Base-by-base conservation (phyloP, 2,113 vertebrate species). In the Bubo scandiacus region DNA sequence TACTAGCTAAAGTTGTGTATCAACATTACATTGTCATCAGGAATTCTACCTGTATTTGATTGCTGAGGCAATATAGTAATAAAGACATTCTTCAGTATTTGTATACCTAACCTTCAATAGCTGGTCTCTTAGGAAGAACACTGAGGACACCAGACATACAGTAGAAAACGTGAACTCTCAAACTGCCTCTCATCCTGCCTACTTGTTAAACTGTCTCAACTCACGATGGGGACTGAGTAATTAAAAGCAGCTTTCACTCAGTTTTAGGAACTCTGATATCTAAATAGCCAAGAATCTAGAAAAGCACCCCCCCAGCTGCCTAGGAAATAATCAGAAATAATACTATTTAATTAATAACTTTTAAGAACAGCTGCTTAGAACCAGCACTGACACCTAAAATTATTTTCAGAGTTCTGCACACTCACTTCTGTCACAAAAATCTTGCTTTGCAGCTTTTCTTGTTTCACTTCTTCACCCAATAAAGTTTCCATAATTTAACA, bases 191-290 rank as follows among this genome's bases (percentile, higher is more conserved):
- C 4, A 11, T 25, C 22, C 52, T 70, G 12, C 43, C 38, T 58
- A 12, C 21, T 45, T 63, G 32, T 49, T 55, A 85, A 29, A 20
- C 3, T 45, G 47, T 17, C 47, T 67, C 26, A 72, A 43, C 4
- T 5, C 42, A 30, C 0, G 0, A 42, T 15, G 23, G 21, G 5
- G 22, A 47, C 43, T 42, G 5, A 83, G 10, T 32, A 54, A 86
- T n/a, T 20, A 68, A 22, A 47, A 88, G 12, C 10, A 58, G 25
- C 3, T 68, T 80, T 51, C 12, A 47, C 9, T 52, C 51, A 34
- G 12, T 82, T 85, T 73, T 57, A 83, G 30, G 40, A 83, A 75
- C 3, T 27, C 30, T 21, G n/a, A 34, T 58, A 81, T 9, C 26
- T 73, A 71, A 86, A 42, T 30, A 34, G 8, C 8, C 34, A 65